Percentiles rank a stretch among this genome's conserved stretches.
These are phyloP conservation scores for Actinopyga echinites DNA, from an alignment of 53 echinoderm and acorn worm genomes.

Conservation along the genomic window DNA sequence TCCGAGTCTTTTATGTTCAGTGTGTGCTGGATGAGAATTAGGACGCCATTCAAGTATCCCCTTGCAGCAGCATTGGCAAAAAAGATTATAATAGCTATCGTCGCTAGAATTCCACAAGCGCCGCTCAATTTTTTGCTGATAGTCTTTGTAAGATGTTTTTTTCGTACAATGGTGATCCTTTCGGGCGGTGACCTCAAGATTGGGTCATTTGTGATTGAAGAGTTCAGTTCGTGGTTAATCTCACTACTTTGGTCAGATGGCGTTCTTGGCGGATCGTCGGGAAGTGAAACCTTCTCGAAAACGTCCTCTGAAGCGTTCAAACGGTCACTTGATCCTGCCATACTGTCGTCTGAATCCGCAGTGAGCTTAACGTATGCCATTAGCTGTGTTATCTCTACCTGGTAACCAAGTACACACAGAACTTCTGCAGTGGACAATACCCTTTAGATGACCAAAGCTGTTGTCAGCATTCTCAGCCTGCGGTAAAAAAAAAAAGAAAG, in stretches of 20 bases:
- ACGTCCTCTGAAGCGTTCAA: not conserved
- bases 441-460: too few relatives aligned
- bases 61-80: constrained; percentile 71
- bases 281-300: constrained; percentile 19
- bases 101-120: constrained; percentile 4
- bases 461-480: too few relatives aligned
- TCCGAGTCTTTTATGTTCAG: constrained; percentile 67
- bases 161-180: constrained; percentile 10
- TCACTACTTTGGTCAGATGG: not conserved
- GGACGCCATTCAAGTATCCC: constrained; percentile 69
- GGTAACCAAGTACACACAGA: too few relatives aligned
- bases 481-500: too few relatives aligned
- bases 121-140: constrained; percentile 7
- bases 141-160: constrained; percentile 8
- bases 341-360: not conserved
- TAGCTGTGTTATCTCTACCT: too few relatives aligned
- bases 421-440: too few relatives aligned
- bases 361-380: constrained; percentile 30
- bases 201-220: constrained; percentile 4
- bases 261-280: not conserved
- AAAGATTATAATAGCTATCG: constrained; percentile 47
- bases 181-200: constrained; percentile 24
- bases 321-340: constrained; percentile 6
- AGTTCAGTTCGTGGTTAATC: not conserved
- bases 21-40: constrained; percentile 68